Evolutionary conservation across 1,140 invertebrate species (phyloP).

Genomic region (Brachionus paranguensis): DNA sequence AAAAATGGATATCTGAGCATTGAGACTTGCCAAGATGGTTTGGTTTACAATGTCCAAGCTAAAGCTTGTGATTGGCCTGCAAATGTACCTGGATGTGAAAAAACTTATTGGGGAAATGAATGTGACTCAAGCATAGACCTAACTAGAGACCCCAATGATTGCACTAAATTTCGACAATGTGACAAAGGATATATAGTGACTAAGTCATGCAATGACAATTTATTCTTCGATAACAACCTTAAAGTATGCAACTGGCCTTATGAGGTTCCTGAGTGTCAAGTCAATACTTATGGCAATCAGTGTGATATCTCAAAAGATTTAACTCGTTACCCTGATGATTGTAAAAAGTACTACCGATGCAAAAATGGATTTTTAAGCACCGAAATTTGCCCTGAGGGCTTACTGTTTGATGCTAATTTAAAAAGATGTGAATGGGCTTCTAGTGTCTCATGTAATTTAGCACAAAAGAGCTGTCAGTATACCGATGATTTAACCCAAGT

Average conservation of each 20-base stretch:
- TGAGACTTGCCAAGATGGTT: neutral
- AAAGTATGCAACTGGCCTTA: neutral
- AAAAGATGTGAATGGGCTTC: neutral
- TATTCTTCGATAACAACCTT: neutral
- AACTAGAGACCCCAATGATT: neutral
- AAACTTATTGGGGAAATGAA: conserved; percentile 6
- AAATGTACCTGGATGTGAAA: neutral
- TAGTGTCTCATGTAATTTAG: neutral
- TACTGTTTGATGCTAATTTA: neutral
- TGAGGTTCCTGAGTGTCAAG: neutral
- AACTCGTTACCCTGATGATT: neutral
- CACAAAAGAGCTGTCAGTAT: neutral
- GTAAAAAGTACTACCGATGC: conserved; percentile 5
- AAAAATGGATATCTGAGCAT: neutral
- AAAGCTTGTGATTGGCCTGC: neutral
- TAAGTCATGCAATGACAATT: neutral
- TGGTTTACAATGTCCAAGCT: neutral
- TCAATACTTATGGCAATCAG: neutral
- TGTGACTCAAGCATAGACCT: neutral
- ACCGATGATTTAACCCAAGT: neutral
- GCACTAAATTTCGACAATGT: conserved; percentile 1
- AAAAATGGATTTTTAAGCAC: neutral
- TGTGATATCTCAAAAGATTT: neutral
- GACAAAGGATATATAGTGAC: neutral
- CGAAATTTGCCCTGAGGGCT: neutral